These are phyloP conservation scores for Torymus tubicola DNA, from an alignment of 2,888 invertebrate genomes.

Conservation along the genomic window DNA sequence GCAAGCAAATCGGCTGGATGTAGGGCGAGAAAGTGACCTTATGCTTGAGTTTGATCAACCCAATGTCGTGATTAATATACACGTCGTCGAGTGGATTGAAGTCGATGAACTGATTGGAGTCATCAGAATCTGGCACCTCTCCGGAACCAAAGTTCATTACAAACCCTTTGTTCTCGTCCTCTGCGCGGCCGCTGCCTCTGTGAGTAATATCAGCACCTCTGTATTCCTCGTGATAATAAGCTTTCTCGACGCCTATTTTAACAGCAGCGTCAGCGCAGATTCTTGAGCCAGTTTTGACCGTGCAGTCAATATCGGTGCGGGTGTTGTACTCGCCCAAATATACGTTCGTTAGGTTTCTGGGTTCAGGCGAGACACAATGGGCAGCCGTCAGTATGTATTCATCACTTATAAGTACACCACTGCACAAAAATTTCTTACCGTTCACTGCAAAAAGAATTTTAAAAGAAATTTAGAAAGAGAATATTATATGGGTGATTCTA, in stretches of 20 bases:
- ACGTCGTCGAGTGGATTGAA: background rate
- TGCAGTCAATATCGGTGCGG: background rate
- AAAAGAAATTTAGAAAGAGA: no score
- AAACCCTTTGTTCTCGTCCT: no score
- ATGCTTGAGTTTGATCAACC: conserved; percentile 19
- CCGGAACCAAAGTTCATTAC: no score
- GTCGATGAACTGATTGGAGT: no score
- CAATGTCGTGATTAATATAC: conserved; percentile 4
- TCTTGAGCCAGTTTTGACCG: background rate
- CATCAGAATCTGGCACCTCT: no score
- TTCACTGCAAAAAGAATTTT: conserved; percentile 8
- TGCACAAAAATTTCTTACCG: conserved; percentile 26
- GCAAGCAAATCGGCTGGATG: conserved; percentile 46
- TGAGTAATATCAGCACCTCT: background rate
- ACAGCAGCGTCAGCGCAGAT: background rate
- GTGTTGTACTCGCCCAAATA: conserved; percentile 24
- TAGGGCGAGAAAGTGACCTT: conserved; percentile 4
- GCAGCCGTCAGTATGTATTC: conserved; percentile 39
- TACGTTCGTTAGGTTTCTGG: conserved; percentile 3
- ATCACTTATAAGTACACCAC: conserved; percentile 36
- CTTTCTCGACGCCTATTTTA: background rate
- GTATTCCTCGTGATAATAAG: conserved; percentile 10
- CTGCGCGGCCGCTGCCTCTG: background rate
- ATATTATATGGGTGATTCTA: no score
- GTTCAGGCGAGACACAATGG: conserved; percentile 4